phyloP scores from a whole-genome alignment of 2,888 invertebrate species.

The Timema podura region DNA sequence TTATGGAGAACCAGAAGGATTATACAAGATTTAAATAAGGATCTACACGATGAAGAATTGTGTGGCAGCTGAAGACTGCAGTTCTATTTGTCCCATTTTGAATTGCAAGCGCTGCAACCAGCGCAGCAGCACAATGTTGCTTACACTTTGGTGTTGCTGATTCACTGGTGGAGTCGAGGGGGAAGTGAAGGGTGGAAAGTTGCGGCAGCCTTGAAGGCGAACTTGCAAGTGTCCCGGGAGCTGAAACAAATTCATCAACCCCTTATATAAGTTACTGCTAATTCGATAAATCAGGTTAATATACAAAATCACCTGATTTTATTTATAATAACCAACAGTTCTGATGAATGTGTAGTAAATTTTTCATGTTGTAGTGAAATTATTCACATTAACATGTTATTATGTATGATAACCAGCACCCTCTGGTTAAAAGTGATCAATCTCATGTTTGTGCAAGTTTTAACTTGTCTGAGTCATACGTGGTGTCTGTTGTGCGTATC shows the following conservation, averaged over 20 bases:
- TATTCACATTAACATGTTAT: too few relatives aligned
- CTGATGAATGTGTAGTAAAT: too few relatives aligned
- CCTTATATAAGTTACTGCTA: not conserved
- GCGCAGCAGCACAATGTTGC: constrained; percentile 59
- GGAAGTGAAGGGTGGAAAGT: constrained; percentile 62
- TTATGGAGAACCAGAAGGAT: too few relatives aligned
- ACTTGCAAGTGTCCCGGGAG: constrained; percentile 84
- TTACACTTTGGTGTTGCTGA: constrained; percentile 25
- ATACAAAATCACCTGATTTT: too few relatives aligned
- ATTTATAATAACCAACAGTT: too few relatives aligned
- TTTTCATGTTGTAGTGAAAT: not conserved
- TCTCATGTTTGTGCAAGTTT: too few relatives aligned
- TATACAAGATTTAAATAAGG: too few relatives aligned
- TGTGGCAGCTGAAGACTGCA: constrained; percentile 87
- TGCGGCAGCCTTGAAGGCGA: constrained; percentile 82
- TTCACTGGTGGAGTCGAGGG: constrained; percentile 43
- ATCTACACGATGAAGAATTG: constrained; percentile 73
- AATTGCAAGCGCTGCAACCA: constrained; percentile 93
- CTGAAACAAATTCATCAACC: constrained; percentile 48
- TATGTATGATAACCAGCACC: too few relatives aligned
- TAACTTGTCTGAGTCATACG: too few relatives aligned
- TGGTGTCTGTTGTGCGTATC: not conserved
- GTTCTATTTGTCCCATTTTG: constrained; percentile 96
- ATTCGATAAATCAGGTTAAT: too few relatives aligned
- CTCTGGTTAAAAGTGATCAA: too few relatives aligned